phyloP scores from a whole-genome alignment of 2,113 vertebrate species.

The Carassius gibelio region DNA sequence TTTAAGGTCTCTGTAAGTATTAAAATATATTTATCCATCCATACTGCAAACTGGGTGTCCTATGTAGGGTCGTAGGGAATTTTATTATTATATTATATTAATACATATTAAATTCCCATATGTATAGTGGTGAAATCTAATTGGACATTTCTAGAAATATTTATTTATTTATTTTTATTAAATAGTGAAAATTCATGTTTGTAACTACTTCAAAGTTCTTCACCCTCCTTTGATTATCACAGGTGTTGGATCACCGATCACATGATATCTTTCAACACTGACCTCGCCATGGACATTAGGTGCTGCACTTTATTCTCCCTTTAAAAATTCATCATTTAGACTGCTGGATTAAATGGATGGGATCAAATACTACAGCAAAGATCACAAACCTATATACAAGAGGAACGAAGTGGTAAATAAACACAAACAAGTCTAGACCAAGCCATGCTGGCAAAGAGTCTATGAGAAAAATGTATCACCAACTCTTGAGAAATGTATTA shows the following conservation, averaged over 20 bases:
- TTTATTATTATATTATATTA: too few species aligned
- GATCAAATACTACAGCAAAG: not conserved
- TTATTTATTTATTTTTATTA: too few species aligned
- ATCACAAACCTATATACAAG: not conserved
- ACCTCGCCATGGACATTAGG: not conserved
- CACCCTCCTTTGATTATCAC: not conserved
- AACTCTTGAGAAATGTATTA: conserved; percentile 47
- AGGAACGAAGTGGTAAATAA: not conserved
- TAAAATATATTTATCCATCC: too few species aligned
- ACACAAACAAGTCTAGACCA: conserved; percentile 54
- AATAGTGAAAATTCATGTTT: not conserved
- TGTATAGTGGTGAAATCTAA: too few species aligned
- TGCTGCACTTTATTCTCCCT: not conserved
- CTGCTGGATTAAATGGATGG: not conserved
- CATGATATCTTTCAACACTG: not conserved
- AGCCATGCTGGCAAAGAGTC: conserved; percentile 45
- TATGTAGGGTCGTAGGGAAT: too few species aligned
- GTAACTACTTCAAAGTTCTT: not conserved
- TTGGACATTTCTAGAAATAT: too few species aligned
- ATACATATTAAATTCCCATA: too few species aligned
- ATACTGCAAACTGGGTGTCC: too few species aligned
- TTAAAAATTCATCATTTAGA: not conserved
- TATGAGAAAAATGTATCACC: conserved; percentile 51
- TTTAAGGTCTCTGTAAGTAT: not conserved
- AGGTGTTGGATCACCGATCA: not conserved